phyloP scores from a whole-genome alignment of 2,888 invertebrate species.

The Eurytoma adleriae region DNA sequence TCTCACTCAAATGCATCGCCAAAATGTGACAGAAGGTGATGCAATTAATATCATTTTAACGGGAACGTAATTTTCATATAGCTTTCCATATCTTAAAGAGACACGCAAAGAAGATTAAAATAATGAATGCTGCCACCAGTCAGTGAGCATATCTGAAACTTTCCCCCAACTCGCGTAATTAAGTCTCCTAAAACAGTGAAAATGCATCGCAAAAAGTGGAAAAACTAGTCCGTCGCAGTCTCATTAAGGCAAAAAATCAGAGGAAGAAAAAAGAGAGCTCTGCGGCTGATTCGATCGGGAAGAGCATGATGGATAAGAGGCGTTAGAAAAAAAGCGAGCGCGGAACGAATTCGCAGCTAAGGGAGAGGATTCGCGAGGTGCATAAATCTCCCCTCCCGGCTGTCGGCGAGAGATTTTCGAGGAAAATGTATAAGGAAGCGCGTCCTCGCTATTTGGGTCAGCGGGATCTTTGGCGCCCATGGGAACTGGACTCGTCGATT shows the following conservation, averaged over 20 bases:
- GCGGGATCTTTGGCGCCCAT: slow-evolving; percentile 45
- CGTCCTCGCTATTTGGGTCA: slow-evolving; percentile 42
- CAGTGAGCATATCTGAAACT: too few relatives aligned
- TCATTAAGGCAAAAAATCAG: neutral
- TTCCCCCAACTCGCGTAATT: too few relatives aligned
- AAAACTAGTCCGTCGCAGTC: too few relatives aligned
- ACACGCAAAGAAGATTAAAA: too few relatives aligned
- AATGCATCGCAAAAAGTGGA: too few relatives aligned
- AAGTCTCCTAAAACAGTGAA: too few relatives aligned
- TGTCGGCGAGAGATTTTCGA: slow-evolving; percentile 9
- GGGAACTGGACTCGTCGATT: slow-evolving; percentile 54
- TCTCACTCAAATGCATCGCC: too few relatives aligned
- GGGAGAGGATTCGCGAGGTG: neutral
- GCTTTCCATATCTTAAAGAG: too few relatives aligned
- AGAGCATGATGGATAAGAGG: neutral
- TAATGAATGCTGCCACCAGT: too few relatives aligned
- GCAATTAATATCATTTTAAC: too few relatives aligned
- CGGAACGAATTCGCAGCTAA: neutral
- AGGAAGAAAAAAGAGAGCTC: neutral
- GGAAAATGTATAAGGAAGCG: slow-evolving; percentile 23
- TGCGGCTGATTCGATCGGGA: neutral
- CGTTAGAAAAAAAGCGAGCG: neutral
- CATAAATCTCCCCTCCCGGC: slow-evolving; percentile 18
- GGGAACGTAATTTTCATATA: too few relatives aligned
- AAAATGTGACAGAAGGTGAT: too few relatives aligned